phyloP scores from a whole-genome alignment of 1,140 invertebrate species.

The Magallana gigas region DNA sequence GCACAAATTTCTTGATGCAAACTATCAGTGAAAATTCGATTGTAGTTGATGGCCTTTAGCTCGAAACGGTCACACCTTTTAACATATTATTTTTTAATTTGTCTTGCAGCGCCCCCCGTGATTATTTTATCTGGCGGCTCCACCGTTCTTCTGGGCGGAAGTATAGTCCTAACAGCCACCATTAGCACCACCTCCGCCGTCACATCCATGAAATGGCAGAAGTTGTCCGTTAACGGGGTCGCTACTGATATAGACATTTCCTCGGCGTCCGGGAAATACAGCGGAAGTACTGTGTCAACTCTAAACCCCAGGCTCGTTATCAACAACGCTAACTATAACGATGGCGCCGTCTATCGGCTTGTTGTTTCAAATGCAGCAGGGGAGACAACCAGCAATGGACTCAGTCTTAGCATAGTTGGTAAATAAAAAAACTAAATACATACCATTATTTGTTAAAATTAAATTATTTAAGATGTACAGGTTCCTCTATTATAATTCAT shows the following conservation, averaged over 20 bases:
- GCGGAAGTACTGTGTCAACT: background rate
- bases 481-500: too few species aligned
- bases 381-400: background rate
- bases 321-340: conserved; percentile 24
- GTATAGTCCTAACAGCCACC: background rate
- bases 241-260: conserved; percentile 5
- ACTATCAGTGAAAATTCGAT: too few species aligned
- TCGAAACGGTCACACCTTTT: too few species aligned
- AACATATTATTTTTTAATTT: background rate
- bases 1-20: too few species aligned
- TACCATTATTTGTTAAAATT: too few species aligned
- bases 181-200: background rate
- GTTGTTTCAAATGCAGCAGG: background rate
- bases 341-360: conserved; percentile 1
- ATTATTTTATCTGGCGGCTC: conserved; percentile 6
- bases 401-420: background rate
- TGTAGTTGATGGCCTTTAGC: too few species aligned
- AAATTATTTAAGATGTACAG: too few species aligned
- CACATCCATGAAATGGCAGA: conserved; percentile 22
- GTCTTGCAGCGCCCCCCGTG: background rate
- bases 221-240: background rate
- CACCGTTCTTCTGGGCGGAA: background rate
- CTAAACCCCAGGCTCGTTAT: background rate
- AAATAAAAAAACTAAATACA: background rate
- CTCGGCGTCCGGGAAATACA: background rate